Conservation (phyloP, 1,140 invertebrate genomes). For the Pseudobourletiella spinata region DNA sequence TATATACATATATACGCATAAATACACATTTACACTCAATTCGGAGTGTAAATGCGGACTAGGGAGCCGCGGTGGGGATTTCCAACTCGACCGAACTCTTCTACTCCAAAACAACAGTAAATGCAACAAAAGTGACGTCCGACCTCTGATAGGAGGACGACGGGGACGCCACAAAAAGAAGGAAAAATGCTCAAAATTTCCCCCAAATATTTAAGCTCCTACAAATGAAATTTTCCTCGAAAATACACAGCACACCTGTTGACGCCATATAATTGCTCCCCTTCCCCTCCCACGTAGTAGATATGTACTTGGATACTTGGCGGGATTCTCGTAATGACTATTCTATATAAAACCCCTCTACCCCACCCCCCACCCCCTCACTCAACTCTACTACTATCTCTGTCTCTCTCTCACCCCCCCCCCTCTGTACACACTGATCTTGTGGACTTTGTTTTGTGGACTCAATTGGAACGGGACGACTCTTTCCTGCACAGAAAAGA, state of each 20-base stretch:
- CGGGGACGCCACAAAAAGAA: slow-evolving; percentile 19
- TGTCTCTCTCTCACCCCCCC: neutral
- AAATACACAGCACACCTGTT: too few relatives aligned
- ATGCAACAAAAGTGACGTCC: slow-evolving; percentile 10
- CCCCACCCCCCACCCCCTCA: too few relatives aligned
- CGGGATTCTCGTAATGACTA: too few relatives aligned
- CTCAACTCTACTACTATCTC: neutral
- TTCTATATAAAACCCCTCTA: too few relatives aligned
- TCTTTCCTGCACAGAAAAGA: slow-evolving; percentile 1
- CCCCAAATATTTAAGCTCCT: too few relatives aligned
- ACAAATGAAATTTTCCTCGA: too few relatives aligned
- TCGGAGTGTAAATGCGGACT: too few relatives aligned
- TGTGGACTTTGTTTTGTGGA: neutral
- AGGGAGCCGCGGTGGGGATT: slow-evolving; percentile 14
- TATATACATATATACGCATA: too few relatives aligned
- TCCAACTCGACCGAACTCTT: slow-evolving; percentile 6
- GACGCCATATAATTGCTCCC: too few relatives aligned
- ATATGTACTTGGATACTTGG: too few relatives aligned
- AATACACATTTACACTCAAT: too few relatives aligned
- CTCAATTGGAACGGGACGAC: slow-evolving; percentile 18
- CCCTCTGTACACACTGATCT: slow-evolving; percentile 1
- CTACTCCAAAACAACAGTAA: neutral
- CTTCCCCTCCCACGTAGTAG: neutral
- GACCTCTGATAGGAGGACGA: slow-evolving; percentile 20
- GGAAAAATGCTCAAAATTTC: slow-evolving; percentile 32